phyloP scores from a whole-genome alignment of 2,888 invertebrate genomes.

The Patella ulyssiponensis region DNA sequence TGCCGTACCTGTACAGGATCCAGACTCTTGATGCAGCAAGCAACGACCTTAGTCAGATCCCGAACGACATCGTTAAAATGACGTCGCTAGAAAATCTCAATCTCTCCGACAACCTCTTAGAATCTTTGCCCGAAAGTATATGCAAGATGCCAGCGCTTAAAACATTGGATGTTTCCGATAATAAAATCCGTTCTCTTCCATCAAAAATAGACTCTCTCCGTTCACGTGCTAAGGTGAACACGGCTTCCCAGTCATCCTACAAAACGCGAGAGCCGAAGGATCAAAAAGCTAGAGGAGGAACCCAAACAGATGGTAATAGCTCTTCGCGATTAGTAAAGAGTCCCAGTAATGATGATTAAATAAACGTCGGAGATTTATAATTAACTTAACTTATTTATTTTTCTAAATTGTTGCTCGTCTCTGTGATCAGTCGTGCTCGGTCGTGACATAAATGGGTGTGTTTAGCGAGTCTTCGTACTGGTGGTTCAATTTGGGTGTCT shows the following conservation, averaged over 20 bases:
- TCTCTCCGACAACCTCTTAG: constrained; percentile 86
- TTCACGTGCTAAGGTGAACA: constrained; percentile 44
- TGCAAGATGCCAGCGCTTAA: constrained; percentile 61
- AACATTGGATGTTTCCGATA: constrained; percentile 65
- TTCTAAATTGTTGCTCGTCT: too few relatives aligned
- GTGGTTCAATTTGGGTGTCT: too few relatives aligned
- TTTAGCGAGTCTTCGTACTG: too few relatives aligned
- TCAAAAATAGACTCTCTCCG: constrained; percentile 54
- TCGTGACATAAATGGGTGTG: too few relatives aligned
- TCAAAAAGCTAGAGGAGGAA: constrained; percentile 51
- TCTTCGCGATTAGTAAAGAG: neutral
- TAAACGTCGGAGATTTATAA: too few relatives aligned
- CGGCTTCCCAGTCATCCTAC: constrained; percentile 54
- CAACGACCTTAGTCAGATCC: constrained; percentile 64
- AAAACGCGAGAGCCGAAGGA: constrained; percentile 64
- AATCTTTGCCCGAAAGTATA: constrained; percentile 63
- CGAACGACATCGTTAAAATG: constrained; percentile 67
- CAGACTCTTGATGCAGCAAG: constrained; percentile 52
- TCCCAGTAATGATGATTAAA: neutral
- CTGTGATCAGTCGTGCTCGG: too few relatives aligned
- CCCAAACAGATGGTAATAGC: constrained; percentile 48
- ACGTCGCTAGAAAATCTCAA: constrained; percentile 80
- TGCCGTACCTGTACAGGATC: constrained; percentile 67
- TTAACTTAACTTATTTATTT: too few relatives aligned
- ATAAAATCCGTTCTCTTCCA: constrained; percentile 64